Conservation (phyloP, 2,888 invertebrate genomes). For the Aphidoletes aphidimyza region DNA sequence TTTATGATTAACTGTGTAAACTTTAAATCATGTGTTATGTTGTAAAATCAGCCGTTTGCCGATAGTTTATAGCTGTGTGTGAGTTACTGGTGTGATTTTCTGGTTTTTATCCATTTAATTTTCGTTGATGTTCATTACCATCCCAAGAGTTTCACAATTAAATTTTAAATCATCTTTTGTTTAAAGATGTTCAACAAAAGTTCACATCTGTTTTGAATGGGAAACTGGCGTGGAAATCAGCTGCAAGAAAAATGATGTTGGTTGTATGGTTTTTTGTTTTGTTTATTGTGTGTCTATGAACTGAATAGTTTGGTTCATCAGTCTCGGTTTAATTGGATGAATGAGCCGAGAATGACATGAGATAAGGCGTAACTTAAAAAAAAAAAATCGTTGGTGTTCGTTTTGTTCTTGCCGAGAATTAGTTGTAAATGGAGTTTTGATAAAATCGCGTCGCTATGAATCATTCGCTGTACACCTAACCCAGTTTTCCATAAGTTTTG, state of each 20-base stretch:
- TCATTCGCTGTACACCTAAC: not conserved
- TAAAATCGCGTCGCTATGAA: not conserved
- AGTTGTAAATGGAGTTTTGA: not conserved
- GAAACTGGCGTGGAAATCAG: not conserved
- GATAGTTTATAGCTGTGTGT: not conserved
- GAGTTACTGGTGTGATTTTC: constrained; percentile 10
- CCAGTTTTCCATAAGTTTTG: constrained; percentile 2
- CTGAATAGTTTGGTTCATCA: not conserved
- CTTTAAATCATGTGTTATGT: not conserved
- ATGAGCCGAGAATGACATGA: too few species aligned
- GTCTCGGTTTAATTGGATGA: not conserved
- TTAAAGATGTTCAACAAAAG: not conserved
- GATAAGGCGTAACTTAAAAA: too few species aligned
- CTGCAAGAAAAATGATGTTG: not conserved
- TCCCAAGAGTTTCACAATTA: not conserved
- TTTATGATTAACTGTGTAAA: not conserved
- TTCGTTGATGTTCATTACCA: not conserved
- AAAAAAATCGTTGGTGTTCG: too few species aligned
- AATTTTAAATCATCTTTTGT: constrained; percentile 13
- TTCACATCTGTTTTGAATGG: not conserved
- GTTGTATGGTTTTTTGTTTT: not conserved
- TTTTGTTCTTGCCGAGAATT: not conserved
- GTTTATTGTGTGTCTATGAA: too few species aligned
- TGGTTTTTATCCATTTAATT: not conserved
- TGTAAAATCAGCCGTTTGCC: not conserved